Percentiles rank a stretch among this genome's conserved stretches.
These are phyloP conservation scores for Zelleria hepariella DNA, from an alignment of 2,888 invertebrate genomes.

Conservation along the genomic window DNA sequence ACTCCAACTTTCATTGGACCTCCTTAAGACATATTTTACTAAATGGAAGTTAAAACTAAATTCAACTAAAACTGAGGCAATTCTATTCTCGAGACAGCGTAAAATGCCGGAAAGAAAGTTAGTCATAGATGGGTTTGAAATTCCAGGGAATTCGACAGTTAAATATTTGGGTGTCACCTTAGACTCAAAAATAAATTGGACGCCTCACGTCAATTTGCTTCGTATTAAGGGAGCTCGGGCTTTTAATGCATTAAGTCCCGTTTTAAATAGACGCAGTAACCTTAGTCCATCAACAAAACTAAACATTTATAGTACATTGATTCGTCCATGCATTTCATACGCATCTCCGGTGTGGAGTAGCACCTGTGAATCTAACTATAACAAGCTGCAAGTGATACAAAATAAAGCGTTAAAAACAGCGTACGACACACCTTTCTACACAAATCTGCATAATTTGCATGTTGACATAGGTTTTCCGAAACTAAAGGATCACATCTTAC, in stretches of 20 bases:
- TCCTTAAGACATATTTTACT: background rate
- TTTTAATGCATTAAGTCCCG: background rate
- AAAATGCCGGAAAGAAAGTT: background rate
- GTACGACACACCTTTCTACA: background rate
- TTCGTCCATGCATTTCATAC: background rate
- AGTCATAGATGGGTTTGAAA: background rate
- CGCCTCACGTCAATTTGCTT: background rate
- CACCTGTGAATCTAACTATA: background rate
- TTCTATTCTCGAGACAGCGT: background rate
- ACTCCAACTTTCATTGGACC: background rate
- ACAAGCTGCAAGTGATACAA: background rate
- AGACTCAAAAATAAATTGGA: background rate
- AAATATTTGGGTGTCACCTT: background rate
- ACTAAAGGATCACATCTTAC: background rate
- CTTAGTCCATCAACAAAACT: background rate
- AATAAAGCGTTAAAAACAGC: background rate
- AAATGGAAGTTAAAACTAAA: constrained; percentile 1
- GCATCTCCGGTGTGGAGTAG: background rate
- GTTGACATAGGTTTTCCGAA: background rate
- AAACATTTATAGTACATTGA: background rate
- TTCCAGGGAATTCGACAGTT: background rate
- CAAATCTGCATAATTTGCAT: background rate
- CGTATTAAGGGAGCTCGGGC: background rate
- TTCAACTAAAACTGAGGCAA: background rate
- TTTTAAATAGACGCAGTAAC: background rate